These are phyloP conservation scores for Eilema sororculum DNA, from an alignment of 2,888 invertebrate genomes.

Conservation along the genomic window DNA sequence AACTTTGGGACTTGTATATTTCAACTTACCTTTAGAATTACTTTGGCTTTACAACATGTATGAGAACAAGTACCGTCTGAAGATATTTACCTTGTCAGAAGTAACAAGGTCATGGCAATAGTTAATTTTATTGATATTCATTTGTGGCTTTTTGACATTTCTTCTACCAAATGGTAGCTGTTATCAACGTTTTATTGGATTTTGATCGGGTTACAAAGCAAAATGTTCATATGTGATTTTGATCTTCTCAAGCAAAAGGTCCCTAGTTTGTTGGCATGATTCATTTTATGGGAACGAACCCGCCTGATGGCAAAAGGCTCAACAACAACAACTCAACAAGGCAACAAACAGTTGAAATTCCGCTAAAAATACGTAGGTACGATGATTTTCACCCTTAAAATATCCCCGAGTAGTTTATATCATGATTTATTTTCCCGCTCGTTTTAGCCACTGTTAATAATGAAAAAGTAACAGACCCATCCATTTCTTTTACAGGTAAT, in stretches of 20 bases:
- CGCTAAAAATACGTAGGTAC: no score
- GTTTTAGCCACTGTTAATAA: neutral
- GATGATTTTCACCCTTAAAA: no score
- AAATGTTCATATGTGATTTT: no score
- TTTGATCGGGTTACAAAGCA: no score
- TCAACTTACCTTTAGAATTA: slow-evolving; percentile 37
- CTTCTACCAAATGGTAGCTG: no score
- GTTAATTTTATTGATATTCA: neutral
- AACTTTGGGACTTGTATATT: slow-evolving; percentile 42
- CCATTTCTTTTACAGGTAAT: neutral
- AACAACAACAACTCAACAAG: no score
- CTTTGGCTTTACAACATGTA: slow-evolving; percentile 19
- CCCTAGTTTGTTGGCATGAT: neutral
- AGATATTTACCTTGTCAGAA: neutral
- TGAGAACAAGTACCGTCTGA: slow-evolving; percentile 10
- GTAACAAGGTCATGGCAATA: neutral
- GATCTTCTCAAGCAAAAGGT: no score
- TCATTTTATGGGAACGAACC: no score
- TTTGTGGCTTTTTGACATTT: no score
- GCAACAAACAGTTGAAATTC: neutral
- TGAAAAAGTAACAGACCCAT: neutral
- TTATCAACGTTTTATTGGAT: no score
- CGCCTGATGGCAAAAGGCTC: neutral
- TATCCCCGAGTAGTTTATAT: neutral
- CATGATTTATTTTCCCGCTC: neutral